Base-by-base conservation (phyloP, 1,140 invertebrate species). In the Marisa cornuarietis region DNA sequence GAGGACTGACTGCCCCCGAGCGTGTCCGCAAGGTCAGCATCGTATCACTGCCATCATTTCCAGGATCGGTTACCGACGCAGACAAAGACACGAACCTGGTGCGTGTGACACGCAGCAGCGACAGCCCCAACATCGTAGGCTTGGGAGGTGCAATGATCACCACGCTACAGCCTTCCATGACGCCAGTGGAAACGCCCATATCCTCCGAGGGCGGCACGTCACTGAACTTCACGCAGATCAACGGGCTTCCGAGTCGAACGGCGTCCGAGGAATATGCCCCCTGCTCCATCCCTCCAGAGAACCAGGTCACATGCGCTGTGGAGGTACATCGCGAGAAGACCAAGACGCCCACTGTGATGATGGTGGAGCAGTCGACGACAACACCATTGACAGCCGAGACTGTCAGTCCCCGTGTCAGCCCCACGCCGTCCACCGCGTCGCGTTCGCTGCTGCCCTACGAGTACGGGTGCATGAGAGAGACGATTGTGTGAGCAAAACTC, bases 281-380 rank as follows among this genome's bases (percentile, higher is more conserved):
- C 42, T 51, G 22, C n/a, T 76, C 73, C 49, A 85, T 86, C 68
- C 85, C 86, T 51, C 76, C 78, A 13, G 79, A 85, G 69, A 87
- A 89, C 75, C 81, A 84, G 73, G 81, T 89, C 6, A 88, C 86
- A 0, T 88, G 86, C 80, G 79, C 86, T 7, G 88, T 86, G 16
- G 88, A 89, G 71, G 79, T 89, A 10, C 88, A 89, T 74, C 77
- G 84, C 31, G 84, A 88, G 74, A 87, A 87, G 82, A 86, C 76
- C 61, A 71, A 83, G 42, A 82, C 76, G 20, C 66, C 79, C 1
- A 80, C 65, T 13, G 68, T 24, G 73, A 76, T 77, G 78, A 79
- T 61, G 31, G 31, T 42, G 75, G 73, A 76, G 74, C 78, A 75
- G 71, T 62, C 63, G 22, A 42, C 76, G 7, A 13, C 61, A 24